These are phyloP conservation scores for Dicranocentrus wangi DNA, from an alignment of 2,888 invertebrate species.

Conservation along the genomic window DNA sequence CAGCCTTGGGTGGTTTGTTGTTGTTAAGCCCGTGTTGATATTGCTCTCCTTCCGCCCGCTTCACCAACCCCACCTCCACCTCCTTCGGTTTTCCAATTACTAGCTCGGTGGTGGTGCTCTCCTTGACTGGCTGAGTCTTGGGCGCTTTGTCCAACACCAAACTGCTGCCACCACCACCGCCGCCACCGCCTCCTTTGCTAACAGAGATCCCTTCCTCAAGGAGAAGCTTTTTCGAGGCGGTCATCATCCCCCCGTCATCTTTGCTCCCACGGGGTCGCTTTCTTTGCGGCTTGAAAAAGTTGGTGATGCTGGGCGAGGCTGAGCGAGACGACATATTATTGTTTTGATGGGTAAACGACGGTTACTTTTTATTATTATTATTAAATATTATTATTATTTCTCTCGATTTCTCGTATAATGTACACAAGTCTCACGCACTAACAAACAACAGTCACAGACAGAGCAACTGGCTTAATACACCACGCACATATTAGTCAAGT, in stretches of 20 bases:
- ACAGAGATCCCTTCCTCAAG: conserved; percentile 25
- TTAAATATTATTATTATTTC: no score
- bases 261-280: conserved; percentile 46
- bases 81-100: neutral
- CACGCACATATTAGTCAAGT: no score
- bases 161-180: neutral
- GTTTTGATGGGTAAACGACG: no score
- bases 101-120: neutral
- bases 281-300: conserved; percentile 53
- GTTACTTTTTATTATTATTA: no score
- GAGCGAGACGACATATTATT: conserved; percentile 32
- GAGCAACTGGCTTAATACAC: no score
- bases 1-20: no score
- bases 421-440: no score
- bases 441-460: no score
- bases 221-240: conserved; percentile 16
- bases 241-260: conserved; percentile 9
- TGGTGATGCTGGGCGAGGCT: conserved; percentile 43
- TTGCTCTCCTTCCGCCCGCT: neutral
- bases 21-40: no score
- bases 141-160: neutral
- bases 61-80: neutral
- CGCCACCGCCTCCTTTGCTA: neutral
- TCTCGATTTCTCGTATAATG: no score
- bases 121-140: neutral